A percentile compares a stretch with the other conserved stretches of the same genome.
Evolutionary conservation across 2,113 vertebrate species (phyloP).

Genomic region (Cygnus buccinator): DNA sequence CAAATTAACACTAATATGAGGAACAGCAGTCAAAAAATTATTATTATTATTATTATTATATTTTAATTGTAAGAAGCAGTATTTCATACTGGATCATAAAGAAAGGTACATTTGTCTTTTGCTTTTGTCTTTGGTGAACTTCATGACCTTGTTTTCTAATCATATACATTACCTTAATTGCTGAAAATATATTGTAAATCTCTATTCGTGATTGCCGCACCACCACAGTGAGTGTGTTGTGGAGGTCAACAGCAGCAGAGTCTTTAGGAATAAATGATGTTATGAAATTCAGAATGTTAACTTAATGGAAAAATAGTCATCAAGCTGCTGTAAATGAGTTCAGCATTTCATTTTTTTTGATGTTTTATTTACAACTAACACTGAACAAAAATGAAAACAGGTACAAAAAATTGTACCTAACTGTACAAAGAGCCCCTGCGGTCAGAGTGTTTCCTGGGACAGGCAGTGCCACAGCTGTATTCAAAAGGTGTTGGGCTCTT

Average conservation of each 20-base stretch:
- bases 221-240: background rate
- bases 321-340: background rate
- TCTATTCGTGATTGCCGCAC: background rate
- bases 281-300: background rate
- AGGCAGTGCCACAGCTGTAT: background rate
- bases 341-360: background rate
- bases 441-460: background rate
- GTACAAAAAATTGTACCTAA: background rate
- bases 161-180: background rate
- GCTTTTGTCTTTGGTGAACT: background rate
- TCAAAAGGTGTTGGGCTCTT: background rate
- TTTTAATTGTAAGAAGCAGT: background rate
- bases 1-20: background rate
- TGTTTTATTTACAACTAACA: background rate
- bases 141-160: background rate
- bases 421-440: background rate
- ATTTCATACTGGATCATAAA: background rate
- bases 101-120: background rate
- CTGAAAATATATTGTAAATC: background rate
- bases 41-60: background rate
- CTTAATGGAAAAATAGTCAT: background rate
- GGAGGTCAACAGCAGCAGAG: background rate
- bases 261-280: background rate
- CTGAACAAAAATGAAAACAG: background rate
- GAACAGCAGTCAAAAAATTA: background rate